A percentile compares a stretch with the other conserved stretches of the same genome.
Evolutionary conservation across 1,140 invertebrate genomes (phyloP).

Genomic region (Gerris buenoi): DNA sequence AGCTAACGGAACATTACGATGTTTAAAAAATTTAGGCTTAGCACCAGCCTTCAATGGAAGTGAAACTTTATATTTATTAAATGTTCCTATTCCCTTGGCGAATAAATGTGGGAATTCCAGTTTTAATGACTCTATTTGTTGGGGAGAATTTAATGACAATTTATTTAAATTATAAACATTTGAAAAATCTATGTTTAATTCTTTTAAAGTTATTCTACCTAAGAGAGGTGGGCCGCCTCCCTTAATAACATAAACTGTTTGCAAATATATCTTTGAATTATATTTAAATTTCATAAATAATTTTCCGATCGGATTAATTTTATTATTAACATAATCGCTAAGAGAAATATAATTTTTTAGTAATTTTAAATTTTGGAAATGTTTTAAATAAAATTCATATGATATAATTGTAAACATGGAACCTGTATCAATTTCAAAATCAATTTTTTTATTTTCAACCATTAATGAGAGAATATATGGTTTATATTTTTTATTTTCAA

Average conservation of each 20-base stretch:
- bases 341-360: neutral
- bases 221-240: neutral
- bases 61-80: neutral
- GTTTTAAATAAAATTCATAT: neutral
- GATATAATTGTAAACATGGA: neutral
- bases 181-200: neutral
- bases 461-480: neutral
- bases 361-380: neutral
- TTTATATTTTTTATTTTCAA: neutral
- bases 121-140: neutral
- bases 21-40: neutral
- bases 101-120: neutral
- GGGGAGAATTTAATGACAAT: neutral
- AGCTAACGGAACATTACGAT: neutral
- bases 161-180: neutral
- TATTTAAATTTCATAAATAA: neutral
- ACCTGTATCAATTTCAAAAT: neutral
- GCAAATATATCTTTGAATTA: neutral
- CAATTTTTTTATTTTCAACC: neutral
- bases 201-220: neutral
- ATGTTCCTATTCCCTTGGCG: neutral
- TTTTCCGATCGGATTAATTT: neutral
- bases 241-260: neutral
- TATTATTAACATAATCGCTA: neutral
- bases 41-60: neutral